Percentiles rank a stretch among this genome's conserved stretches.
Evolutionary conservation across 2,888 invertebrate genomes (phyloP).

Genomic region (Melanotus villosus): DNA sequence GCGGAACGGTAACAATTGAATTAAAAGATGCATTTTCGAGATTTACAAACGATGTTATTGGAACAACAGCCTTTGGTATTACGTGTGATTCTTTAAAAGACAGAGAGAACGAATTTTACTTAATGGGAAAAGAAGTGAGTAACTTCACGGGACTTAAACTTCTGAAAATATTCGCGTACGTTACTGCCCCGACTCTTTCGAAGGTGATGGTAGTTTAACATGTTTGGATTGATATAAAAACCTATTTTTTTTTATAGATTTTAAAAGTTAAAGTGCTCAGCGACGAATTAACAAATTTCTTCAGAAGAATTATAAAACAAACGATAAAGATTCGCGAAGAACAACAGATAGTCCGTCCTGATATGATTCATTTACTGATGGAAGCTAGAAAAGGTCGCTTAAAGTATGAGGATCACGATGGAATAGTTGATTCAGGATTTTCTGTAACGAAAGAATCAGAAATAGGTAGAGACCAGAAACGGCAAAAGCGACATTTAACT

Average conservation of each 20-base stretch:
- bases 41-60: slow-evolving; percentile 70
- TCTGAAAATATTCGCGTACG: slow-evolving; percentile 25
- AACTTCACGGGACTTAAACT: slow-evolving; percentile 40
- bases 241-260: slow-evolving; percentile 26
- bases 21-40: slow-evolving; percentile 68
- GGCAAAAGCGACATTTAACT: slow-evolving; percentile 31
- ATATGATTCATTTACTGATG: slow-evolving; percentile 72
- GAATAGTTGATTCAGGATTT: slow-evolving; percentile 8
- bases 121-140: slow-evolving; percentile 67
- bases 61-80: slow-evolving; percentile 69
- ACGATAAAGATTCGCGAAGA: slow-evolving; percentile 53
- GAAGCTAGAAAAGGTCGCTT: slow-evolving; percentile 68
- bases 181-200: slow-evolving; percentile 4
- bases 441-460: slow-evolving; percentile 7
- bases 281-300: slow-evolving; percentile 48
- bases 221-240: background rate
- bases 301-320: slow-evolving; percentile 45
- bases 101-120: slow-evolving; percentile 69
- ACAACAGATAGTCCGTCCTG: slow-evolving; percentile 53
- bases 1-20: slow-evolving; percentile 62
- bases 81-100: slow-evolving; percentile 71
- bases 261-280: slow-evolving; percentile 39
- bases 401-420: background rate
- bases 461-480: background rate
- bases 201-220: background rate